Base-by-base conservation (phyloP, 2,888 invertebrate species). In the Drosophila vallismaia region DNA sequence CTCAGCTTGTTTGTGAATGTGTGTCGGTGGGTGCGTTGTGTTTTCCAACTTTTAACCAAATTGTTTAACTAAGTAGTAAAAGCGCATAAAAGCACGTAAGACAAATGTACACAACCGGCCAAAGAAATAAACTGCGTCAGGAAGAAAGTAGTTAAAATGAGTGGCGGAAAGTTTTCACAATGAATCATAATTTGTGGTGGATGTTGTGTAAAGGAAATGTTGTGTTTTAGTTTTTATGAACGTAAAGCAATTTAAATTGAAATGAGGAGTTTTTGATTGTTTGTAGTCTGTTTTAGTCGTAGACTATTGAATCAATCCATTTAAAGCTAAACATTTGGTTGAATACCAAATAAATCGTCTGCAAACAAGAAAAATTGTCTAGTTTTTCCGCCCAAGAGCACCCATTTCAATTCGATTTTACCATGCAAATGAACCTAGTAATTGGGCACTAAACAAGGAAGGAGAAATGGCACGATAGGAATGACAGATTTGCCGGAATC, bases 61-160 rank as follows among this genome's bases (percentile, higher is more conserved):
- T 82, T 82, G 78, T 86, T 82, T 84, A 86, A 76, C 81, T 84
- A 77, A 84, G 81, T 80, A 80, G 75, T 60, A 68, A 80, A 86
- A 75, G 80, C 73, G 54, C 62, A 71, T 71, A 80, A 80, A 71
- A 42, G 76, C 70, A 77, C 71, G 69, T 75, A 74, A 57, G 63
- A 53, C 66, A 58, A 68, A 68, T 55, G 52, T 66, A 64, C 53
- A 66, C 53, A 64, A 38, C 38, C 52, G 52, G 26, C 14, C n/a
- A 45, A 49, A 19, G 29, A 33, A 52, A 64, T 36, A 52, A 64
- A 57, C 57, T 42, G 31, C 59, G 48, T 14, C 14, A n/a, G 60
- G 26, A 48, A 31, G 60, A 26, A 62, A 60, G 60, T 48, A 60
- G 60, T 48, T 62, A 49, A 62, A 62, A 60, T 59, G 60, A 59